These are phyloP conservation scores for Macrosiphum euphorbiae DNA, from an alignment of 2,888 invertebrate genomes.

Conservation along the genomic window DNA sequence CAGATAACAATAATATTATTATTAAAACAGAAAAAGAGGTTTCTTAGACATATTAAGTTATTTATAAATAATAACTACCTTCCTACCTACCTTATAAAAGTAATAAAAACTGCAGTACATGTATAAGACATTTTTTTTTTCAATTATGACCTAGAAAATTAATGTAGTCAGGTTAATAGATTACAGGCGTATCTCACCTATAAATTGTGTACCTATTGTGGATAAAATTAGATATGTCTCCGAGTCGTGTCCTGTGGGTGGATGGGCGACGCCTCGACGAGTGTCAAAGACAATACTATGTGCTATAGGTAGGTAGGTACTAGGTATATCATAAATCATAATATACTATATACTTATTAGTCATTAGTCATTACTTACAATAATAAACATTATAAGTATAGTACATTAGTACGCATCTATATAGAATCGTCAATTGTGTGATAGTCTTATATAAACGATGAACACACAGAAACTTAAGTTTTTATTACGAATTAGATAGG, in stretches of 20 bases:
- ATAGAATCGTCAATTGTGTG: not conserved
- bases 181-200: not conserved
- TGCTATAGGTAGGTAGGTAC: no score
- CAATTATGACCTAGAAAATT: not conserved
- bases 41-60: not conserved
- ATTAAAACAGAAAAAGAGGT: not conserved
- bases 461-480: not conserved
- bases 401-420: not conserved
- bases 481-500: not conserved
- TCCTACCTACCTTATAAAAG: not conserved
- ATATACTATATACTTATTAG: not conserved
- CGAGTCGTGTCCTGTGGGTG: not conserved
- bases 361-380: not conserved
- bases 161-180: not conserved
- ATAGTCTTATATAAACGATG: not conserved
- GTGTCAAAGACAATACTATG: not conserved
- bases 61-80: not conserved
- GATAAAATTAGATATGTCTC: not conserved
- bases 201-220: not conserved
- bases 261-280: not conserved
- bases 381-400: no score
- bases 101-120: not conserved
- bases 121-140: not conserved
- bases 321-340: not conserved
- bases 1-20: not conserved